A percentile compares a stretch with the other conserved stretches of the same genome.
Conservation (phyloP, 2,888 invertebrate genomes). For the Macrosoma leucophasiata region DNA sequence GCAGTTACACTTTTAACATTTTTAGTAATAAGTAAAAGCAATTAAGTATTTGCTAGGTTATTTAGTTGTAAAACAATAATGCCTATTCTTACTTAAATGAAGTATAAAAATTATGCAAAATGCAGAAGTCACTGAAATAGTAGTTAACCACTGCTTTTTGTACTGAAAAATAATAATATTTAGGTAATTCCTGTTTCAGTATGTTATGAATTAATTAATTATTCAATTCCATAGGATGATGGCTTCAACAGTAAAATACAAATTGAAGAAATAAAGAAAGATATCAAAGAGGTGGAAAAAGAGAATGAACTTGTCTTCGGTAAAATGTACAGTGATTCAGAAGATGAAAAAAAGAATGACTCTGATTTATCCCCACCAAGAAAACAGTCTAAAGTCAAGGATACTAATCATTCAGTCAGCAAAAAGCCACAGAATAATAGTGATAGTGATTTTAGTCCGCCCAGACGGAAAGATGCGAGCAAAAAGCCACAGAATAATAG, state of each 20-base stretch:
- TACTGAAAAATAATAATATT: no score
- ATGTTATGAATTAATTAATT: constrained; percentile 9
- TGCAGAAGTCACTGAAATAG: no score
- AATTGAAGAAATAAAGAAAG: constrained; percentile 59
- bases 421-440: constrained; percentile 27
- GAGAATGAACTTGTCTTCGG: constrained; percentile 64
- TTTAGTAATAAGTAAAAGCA: no score
- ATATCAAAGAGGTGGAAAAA: constrained; percentile 52
- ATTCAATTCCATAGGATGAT: constrained; percentile 52
- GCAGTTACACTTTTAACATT: no score
- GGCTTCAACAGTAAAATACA: constrained; percentile 64
- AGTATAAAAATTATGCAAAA: no score
- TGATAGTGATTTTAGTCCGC: constrained; percentile 58
- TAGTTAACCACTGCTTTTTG: no score
- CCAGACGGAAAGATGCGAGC: constrained; percentile 28
- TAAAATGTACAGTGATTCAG: constrained; percentile 70
- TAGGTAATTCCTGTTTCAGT: constrained; percentile 6
- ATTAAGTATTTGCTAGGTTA: no score
- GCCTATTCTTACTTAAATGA: no score
- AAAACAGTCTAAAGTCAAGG: constrained; percentile 23
- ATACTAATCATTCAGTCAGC: no score
- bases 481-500: constrained; percentile 27
- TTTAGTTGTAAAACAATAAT: neutral
- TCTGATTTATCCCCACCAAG: constrained; percentile 38
- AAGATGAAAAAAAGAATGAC: constrained; percentile 54